These are phyloP conservation scores for Schizopygopsis malacanthus DNA, from an alignment of 2,797 vertebrate species.

Conservation along the genomic window DNA sequence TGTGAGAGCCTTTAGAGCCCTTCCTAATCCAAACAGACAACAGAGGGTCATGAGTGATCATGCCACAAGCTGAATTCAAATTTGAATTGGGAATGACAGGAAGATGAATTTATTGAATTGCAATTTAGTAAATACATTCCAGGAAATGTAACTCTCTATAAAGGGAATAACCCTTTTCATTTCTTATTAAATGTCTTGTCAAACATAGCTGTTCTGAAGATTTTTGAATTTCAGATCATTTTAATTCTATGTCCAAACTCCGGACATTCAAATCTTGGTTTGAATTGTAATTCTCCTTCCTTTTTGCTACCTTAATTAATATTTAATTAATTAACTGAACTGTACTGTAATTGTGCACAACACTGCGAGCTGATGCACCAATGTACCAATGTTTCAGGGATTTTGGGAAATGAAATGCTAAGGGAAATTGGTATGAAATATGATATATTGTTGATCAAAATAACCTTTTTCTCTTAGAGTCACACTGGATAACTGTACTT, in stretches of 20 bases:
- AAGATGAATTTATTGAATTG: neutral
- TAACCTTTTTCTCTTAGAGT: slow-evolving; percentile 11
- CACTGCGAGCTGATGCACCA: too few relatives aligned
- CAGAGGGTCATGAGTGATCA: neutral
- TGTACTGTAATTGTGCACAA: neutral
- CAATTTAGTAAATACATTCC: neutral
- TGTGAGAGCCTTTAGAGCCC: neutral
- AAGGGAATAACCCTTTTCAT: neutral
- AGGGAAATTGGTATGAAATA: slow-evolving; percentile 11
- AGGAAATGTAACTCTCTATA: neutral
- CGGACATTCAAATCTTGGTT: neutral
- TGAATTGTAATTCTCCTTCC: neutral
- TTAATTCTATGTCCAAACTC: neutral
- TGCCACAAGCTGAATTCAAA: neutral
- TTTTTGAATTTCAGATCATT: neutral
- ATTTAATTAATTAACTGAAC: neutral
- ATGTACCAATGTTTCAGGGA: neutral
- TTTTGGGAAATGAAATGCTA: neutral
- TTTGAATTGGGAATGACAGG: neutral
- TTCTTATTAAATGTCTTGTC: neutral
- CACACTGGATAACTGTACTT: neutral
- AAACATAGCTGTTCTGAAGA: neutral
- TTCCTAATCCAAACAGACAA: neutral
- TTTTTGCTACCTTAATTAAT: neutral
- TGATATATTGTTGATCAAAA: slow-evolving; percentile 50